phyloP scores from a whole-genome alignment of 2,113 vertebrate species.

The Nymphicus hollandicus region DNA sequence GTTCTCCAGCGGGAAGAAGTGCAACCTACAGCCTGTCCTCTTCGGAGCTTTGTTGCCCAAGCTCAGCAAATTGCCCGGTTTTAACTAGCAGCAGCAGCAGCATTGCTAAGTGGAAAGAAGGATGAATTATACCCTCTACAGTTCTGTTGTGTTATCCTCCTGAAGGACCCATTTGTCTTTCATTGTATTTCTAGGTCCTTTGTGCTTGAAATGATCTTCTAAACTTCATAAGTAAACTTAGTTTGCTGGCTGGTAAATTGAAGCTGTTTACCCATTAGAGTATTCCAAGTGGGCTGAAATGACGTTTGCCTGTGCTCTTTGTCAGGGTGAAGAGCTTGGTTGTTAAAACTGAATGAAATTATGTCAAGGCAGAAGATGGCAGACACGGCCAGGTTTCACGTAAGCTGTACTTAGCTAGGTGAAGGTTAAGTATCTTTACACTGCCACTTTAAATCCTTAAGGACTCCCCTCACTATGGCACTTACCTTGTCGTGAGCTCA shows the following conservation, averaged over 20 bases:
- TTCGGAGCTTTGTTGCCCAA: neutral
- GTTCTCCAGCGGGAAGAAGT: neutral
- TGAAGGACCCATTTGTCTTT: neutral
- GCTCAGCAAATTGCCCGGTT: neutral
- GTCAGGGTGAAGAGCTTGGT: neutral
- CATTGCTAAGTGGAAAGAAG: neutral
- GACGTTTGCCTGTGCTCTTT: neutral
- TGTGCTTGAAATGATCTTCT: neutral
- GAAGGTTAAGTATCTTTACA: neutral
- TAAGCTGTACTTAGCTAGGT: neutral
- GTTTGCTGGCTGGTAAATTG: neutral
- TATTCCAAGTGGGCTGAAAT: neutral
- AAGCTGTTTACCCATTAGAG: neutral
- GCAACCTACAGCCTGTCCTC: neutral
- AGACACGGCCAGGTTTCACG: neutral
- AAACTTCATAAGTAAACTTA: neutral
- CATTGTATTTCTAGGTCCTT: neutral
- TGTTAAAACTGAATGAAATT: neutral
- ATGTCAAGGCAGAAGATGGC: neutral
- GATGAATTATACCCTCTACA: neutral
- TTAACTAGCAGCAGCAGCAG: neutral
- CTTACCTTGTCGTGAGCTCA: neutral
- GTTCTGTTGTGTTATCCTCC: neutral
- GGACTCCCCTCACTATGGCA: neutral
- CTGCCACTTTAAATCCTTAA: neutral